A percentile compares a stretch with the other conserved stretches of the same genome.
These are phyloP conservation scores for Acanthiza pusilla DNA, from an alignment of 2,797 vertebrate species.

Conservation along the genomic window DNA sequence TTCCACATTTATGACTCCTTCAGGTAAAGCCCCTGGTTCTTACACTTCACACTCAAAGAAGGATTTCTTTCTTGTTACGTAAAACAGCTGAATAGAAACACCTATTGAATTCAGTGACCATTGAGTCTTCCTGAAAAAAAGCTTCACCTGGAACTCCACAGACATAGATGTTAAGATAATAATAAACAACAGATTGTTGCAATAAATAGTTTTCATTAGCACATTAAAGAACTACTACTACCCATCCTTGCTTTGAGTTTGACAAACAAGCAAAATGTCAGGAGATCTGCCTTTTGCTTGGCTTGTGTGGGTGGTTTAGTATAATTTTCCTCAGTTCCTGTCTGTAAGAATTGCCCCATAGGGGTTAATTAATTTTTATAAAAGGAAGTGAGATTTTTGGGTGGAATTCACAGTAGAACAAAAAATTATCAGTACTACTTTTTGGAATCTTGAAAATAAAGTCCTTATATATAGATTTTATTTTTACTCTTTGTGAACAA, in stretches of 20 bases:
- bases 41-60: neutral
- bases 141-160: neutral
- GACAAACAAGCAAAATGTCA: neutral
- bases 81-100: neutral
- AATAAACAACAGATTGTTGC: neutral
- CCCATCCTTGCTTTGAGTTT: neutral
- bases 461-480: neutral
- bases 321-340: neutral
- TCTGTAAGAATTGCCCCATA: neutral
- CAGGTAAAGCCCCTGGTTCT: neutral
- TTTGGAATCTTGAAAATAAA: neutral
- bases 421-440: neutral
- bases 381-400: neutral
- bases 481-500: neutral
- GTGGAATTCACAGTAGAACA: neutral
- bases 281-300: neutral
- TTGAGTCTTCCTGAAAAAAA: neutral
- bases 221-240: neutral
- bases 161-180: neutral
- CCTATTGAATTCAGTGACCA: neutral
- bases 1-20: neutral
- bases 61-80: neutral
- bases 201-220: constrained; percentile 4
- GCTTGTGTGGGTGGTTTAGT: neutral
- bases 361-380: neutral